Base-by-base conservation (phyloP, 2,113 vertebrate genomes). In the Ameiurus melas region DNA sequence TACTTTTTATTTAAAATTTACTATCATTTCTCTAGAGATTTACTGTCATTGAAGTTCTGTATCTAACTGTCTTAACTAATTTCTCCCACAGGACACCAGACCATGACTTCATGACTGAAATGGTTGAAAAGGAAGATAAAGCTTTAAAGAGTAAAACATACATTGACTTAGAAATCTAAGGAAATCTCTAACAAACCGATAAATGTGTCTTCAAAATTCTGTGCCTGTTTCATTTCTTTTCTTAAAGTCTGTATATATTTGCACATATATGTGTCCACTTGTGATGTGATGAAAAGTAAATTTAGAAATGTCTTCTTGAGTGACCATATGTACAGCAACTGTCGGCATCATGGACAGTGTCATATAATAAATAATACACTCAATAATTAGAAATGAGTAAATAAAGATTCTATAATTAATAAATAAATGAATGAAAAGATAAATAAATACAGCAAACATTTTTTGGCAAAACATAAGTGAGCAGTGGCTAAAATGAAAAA, bases 81-180 rank as follows among this genome's bases (percentile, higher is more conserved):
- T 27, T 84, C 85, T 92, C 78, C n/a, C 51, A 33, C 89, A 95
- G 95, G 93, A 73, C 83, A 80, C 88, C 90, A 89, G 90, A 89
- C 64, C 87, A 89, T 87, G 89, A 93, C 75, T 90, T 86, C 39
- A 87, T 80, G 73, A 43, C 55, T 70, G 91, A 89, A 77, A 92
- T 87, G 82, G 87, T 91, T 83, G 91, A 92, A 85, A 78, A 87
- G 47, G 89, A 90, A 20, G 90, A 89, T 39, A 77, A 90, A 68
- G 85, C 53, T 83, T 87, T 91, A 75, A 90, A 90, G 51, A 83
- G 16, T 36, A 86, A 33, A 70, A 81, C 85, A 58, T 81, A 75
- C 70, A 78, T 33, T n/a, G 55, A 80, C 14, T 53, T 51, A 66
- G 33, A 84, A 33, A 9, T 5, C 8, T 1, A 39, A n/a, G 1